These are phyloP conservation scores for Crocuta crocuta DNA, from an alignment of 2,113 vertebrate species.

Conservation along the genomic window DNA sequence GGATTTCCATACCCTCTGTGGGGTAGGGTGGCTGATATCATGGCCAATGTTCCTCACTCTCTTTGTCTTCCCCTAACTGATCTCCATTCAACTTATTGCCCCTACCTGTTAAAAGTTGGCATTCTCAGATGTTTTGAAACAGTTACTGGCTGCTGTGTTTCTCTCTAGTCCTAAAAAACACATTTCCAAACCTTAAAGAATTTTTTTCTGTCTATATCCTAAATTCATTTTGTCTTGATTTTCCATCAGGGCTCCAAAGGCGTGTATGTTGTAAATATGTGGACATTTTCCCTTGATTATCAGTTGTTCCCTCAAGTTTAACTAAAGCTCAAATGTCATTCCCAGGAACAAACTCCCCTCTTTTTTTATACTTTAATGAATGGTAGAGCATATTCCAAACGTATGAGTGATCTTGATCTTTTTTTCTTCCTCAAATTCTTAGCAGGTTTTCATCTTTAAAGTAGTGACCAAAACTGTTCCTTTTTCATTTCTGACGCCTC, in stretches of 20 bases:
- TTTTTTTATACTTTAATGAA: not conserved
- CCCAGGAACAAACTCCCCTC: not conserved
- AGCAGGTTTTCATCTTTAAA: not conserved
- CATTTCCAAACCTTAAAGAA: not conserved
- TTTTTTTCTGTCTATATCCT: not conserved
- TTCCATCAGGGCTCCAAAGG: not conserved
- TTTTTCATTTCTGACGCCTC: not conserved
- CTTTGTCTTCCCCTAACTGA: not conserved
- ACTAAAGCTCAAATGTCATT: not conserved
- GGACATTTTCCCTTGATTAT: not conserved
- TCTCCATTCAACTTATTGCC: not conserved
- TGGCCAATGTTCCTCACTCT: not conserved
- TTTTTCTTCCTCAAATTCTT: not conserved
- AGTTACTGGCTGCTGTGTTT: not conserved
- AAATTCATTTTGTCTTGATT: not conserved
- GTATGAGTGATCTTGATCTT: not conserved
- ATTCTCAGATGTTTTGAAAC: not conserved
- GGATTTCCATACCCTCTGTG: not conserved
- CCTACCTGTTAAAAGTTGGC: not conserved
- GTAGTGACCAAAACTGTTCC: not conserved
- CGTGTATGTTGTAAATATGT: not conserved
- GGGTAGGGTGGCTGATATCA: not conserved
- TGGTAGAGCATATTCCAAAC: not conserved
- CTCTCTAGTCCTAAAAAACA: not conserved
- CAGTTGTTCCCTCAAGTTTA: not conserved